Percentiles rank a stretch among this genome's conserved stretches.
Conservation (phyloP, 2,888 invertebrate species). For the Campoplex nolae region DNA sequence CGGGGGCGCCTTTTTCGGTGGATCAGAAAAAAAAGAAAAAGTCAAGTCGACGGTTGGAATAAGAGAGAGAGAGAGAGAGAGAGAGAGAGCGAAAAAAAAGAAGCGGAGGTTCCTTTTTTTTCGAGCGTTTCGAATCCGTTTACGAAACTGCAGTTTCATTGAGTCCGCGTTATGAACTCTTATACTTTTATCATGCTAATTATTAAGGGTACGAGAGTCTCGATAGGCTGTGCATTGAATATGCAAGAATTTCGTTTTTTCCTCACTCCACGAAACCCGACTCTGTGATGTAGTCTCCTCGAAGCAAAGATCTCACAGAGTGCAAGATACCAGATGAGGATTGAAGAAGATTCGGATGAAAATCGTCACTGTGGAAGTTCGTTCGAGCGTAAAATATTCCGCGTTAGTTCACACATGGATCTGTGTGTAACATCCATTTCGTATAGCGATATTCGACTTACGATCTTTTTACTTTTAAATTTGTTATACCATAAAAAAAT, state of each 20-base stretch:
- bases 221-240: slow-evolving; percentile 45
- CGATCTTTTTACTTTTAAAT: slow-evolving; percentile 5
- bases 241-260: slow-evolving; percentile 55
- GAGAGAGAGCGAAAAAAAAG: slow-evolving; percentile 1
- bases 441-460: slow-evolving; percentile 13
- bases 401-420: not conserved
- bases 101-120: slow-evolving; percentile 18
- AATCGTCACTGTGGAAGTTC: slow-evolving; percentile 17
- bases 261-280: slow-evolving; percentile 41
- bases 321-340: slow-evolving; percentile 23
- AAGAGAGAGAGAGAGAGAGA: not conserved
- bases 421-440: not conserved
- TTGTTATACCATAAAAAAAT: not conserved
- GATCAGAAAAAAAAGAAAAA: slow-evolving; percentile 37
- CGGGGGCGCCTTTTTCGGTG: slow-evolving; percentile 47
- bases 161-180: slow-evolving; percentile 40
- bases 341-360: slow-evolving; percentile 17
- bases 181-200: slow-evolving; percentile 67
- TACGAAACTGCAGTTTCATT: slow-evolving; percentile 42
- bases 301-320: slow-evolving; percentile 31
- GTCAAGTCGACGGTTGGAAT: not conserved
- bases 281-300: slow-evolving; percentile 9
- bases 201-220: slow-evolving; percentile 37
- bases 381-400: slow-evolving; percentile 53
- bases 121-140: slow-evolving; percentile 61